A percentile compares a stretch with the other conserved stretches of the same genome.
Evolutionary conservation across 2,888 invertebrate genomes (phyloP).

Genomic region (Idaea biselata): DNA sequence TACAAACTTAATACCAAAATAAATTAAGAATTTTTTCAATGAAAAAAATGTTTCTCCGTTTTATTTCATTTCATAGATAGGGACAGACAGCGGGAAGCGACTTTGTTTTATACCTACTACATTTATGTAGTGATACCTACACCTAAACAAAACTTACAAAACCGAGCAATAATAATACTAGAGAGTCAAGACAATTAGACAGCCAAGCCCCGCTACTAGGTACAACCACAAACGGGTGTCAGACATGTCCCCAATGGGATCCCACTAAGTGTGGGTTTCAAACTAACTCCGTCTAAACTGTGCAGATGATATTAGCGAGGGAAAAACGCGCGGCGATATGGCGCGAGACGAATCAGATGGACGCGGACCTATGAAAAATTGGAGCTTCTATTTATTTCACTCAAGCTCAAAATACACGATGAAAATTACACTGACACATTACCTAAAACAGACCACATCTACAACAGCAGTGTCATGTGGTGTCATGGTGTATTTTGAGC

Average conservation of each 20-base stretch:
- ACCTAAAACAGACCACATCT: too few relatives aligned
- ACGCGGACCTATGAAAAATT: constrained; percentile 15
- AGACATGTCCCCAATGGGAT: constrained; percentile 26
- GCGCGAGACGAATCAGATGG: constrained; percentile 56
- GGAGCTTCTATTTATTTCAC: not conserved
- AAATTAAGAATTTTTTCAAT: too few relatives aligned
- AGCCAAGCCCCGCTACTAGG: constrained; percentile 1
- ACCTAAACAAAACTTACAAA: not conserved
- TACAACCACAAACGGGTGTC: constrained; percentile 19
- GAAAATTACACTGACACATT: too few relatives aligned
- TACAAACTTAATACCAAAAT: too few relatives aligned
- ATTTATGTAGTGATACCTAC: too few relatives aligned
- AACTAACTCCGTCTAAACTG: constrained; percentile 37
- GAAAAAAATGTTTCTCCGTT: too few relatives aligned
- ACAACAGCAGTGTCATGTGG: too few relatives aligned
- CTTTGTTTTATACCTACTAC: too few relatives aligned
- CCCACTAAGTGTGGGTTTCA: constrained; percentile 34
- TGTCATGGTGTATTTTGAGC: too few relatives aligned
- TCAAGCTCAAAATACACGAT: not conserved
- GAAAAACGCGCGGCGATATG: constrained; percentile 63
- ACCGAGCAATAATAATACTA: constrained; percentile 13
- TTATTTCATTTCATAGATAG: too few relatives aligned
- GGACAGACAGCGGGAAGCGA: too few relatives aligned
- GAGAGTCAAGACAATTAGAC: constrained; percentile 14
- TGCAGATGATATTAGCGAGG: constrained; percentile 46